Evolutionary conservation across 2,888 invertebrate genomes (phyloP), one percentile per base, ranked within the genome.

Genomic region (Drosophila aldrichi): DNA sequence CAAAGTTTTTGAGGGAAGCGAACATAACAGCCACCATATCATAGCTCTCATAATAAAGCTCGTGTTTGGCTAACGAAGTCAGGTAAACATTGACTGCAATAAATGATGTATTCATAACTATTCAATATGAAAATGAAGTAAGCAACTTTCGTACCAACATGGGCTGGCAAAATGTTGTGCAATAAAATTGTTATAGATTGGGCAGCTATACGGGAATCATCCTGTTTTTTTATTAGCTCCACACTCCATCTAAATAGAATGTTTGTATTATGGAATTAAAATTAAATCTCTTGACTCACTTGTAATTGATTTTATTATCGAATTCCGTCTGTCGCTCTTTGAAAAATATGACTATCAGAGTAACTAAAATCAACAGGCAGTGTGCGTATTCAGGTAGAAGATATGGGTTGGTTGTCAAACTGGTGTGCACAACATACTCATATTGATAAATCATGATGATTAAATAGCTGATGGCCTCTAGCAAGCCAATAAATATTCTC

Each of bases 21-120:
- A 99, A 99, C 97, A 99, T 98, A 0, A 99, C 98, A 1, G 98
- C 97, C 0, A 98, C 98, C 83, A 96, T 95, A 58, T 96, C 95
- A 90, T 98, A 98, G 73, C 96, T 95, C 91, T 98, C 97, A 85
- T 96, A 96, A 91, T 98, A 98, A 2, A 98, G 94, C 77, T 97
- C 97, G 60, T 95, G 95, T 56, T 95, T 94, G 78, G 91, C 89
- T 34, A 94, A 95, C 92, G 96, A 94, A 81, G 96, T 95, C 75
- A 97, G 93, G 90, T 96, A 97, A 0, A 65, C 22, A 12, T 55
- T 46, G 16, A 78, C 76, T 76, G 32, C 6, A 48, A 48, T 16
- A 20, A 96, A 95, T 29, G 96, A 96, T 96, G 0, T 32, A 10
- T 48, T 48, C 3, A 32, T 12, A 12, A 18, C 10, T 18, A 18